phyloP scores from a whole-genome alignment of 2,888 invertebrate genomes.

The Hirtodrosophila alboralis region DNA sequence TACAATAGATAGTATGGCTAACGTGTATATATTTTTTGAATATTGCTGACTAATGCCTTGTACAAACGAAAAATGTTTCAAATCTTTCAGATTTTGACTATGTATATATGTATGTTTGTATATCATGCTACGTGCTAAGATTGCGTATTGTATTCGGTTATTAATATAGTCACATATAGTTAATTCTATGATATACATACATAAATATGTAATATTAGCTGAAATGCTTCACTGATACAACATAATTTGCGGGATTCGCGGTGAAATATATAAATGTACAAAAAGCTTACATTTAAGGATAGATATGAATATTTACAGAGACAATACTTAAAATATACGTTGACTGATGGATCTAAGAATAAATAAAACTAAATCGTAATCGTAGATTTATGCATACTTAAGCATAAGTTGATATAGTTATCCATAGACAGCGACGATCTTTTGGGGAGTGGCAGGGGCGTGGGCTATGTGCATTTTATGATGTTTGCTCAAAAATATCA shows the following conservation, averaged over 20 bases:
- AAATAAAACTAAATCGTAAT: constrained; percentile 40
- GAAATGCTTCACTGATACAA: constrained; percentile 73
- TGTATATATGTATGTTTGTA: constrained; percentile 29
- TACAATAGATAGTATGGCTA: constrained; percentile 47
- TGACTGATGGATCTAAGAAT: constrained; percentile 37
- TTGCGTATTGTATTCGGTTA: constrained; percentile 32
- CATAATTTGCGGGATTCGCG: constrained; percentile 23
- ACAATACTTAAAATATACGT: constrained; percentile 15
- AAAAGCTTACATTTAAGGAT: constrained; percentile 19
- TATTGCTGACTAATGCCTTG: constrained; percentile 68
- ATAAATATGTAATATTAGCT: constrained; percentile 18
- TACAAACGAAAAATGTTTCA: constrained; percentile 48
- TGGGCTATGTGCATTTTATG: constrained; percentile 58
- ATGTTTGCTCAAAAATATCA: constrained; percentile 67
- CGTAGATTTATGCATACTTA: constrained; percentile 28
- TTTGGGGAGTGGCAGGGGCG: background rate
- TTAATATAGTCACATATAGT: constrained; percentile 31
- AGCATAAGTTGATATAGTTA: constrained; percentile 6
- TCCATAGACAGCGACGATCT: constrained; percentile 39
- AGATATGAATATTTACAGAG: constrained; percentile 43
- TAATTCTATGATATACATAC: constrained; percentile 42
- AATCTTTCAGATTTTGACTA: constrained; percentile 76
- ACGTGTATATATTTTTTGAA: constrained; percentile 39
- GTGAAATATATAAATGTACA: constrained; percentile 43
- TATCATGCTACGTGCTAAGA: constrained; percentile 19